Base-by-base conservation (phyloP, 2,797 vertebrate species). In the Pangasius djambal region DNA sequence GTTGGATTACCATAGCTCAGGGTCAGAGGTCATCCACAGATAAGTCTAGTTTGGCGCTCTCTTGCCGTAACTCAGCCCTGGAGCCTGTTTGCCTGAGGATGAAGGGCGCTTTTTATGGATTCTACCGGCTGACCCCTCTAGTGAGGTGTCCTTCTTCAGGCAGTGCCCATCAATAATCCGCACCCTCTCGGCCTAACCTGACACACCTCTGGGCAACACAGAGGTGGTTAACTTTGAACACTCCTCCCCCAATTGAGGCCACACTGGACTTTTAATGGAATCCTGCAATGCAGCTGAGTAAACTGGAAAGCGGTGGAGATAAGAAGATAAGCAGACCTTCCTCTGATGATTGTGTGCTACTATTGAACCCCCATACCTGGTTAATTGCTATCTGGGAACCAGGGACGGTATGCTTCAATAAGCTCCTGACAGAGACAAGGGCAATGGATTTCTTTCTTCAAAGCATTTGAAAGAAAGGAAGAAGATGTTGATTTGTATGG, bases 321-420 rank as follows among this genome's bases (percentile, higher is more conserved):
- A 92, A 95, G 94, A 94, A 93, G 94, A 95, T 95, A 95, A 91
- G 91, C 94, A 91, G 90, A 94, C 93, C 86, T 81, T 94, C 92
- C 86, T 81, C 85, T 86, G 90, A 93, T 95, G 95, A 95, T 92
- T 95, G 94, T 93, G 92, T 96, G 94, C 94, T 57, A 94, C 96
- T 95, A 96, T 95, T 95, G 95, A 96, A 93, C 94, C 90, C 65
- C 93, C 93, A 91, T 92, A 94, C 94, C 94, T 94, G 92, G 86
- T 89, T 91, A 94, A 96, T 95, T 93, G 89, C 89, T 94, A 95
- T 95, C 94, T 88, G 88, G 91, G 93, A 92, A 90, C 88, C 92
- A 94, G 90, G 52, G 93, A 94, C 93, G 87, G 85, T 93, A 93
- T 92, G 91, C 89, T 86, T 67, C 86, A 85, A 81, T 90, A 79